Base-by-base conservation (phyloP, 2,797 vertebrate species). In the Thaleichthys pacificus region DNA sequence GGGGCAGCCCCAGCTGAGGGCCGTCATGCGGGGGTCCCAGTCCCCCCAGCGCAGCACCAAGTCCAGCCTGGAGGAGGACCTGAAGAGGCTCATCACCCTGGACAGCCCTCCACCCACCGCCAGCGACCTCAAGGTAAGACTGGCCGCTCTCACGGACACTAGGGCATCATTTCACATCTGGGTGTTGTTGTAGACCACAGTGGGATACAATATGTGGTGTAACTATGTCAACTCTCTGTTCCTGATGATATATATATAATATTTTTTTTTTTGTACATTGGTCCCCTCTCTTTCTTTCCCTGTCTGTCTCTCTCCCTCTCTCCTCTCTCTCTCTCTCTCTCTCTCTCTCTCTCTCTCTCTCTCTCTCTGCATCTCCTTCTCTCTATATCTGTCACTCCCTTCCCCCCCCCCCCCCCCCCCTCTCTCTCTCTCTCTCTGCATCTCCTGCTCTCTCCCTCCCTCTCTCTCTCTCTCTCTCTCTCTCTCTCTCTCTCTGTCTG, bases 61-160 rank as follows among this genome's bases (percentile, higher is more conserved):
- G 83, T 96, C 96, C 85, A 97, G 94, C 7, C 90, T 99, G 17
- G 96, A 98, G 78, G 97, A 98, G 81, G 96, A 99, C 64, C 89
- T 98, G 63, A 98, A 98, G 93, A 99, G 97, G 77, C 89, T 98
- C 84, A 98, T 99, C 57, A 94, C 95, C 71, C 93, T 98, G 35
- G 97, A 99, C 85, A 98, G 96, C 80, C 96, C 96, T 80, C 95
- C 95, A 12, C 92, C 95, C 0, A 92, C 93, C 35, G 91, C 93
- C 56, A 92, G 88, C 79, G 96, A 94, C 78, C 94, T 95, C 76
- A 97, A 98, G 95, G 97, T 99, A 92, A 4, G 14, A 42, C 51
- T 19, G 51, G 14, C 3, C 51, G 9, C 47, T 51, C 1, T 35
- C 32, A 35, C 32, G 7, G 32, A 35, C 32, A 35, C 32, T 8